Base-by-base conservation (phyloP, 1,140 invertebrate species). In the Drosophila chauvacae region DNA sequence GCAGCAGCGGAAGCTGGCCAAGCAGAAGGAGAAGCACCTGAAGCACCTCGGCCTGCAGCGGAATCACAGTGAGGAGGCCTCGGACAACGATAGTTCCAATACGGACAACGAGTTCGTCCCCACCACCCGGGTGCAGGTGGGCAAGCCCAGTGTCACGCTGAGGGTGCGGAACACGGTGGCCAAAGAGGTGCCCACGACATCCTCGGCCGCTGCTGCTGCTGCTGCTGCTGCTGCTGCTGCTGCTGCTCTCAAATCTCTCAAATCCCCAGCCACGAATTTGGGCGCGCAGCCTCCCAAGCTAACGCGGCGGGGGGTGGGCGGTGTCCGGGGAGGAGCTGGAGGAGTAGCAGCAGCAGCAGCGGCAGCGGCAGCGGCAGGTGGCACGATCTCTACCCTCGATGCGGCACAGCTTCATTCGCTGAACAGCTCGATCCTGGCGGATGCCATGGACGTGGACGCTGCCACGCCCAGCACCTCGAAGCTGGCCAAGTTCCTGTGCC, bases 11-110 rank as follows among this genome's bases (percentile, higher is more conserved):
- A 92, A 86, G 65, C 72, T 92, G 80, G 93, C 93, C 58, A 94
- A 93, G 48, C 93, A 93, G 77, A 94, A 95, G 72, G 92, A 94
- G 53, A 94, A 94, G 58, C 94, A 94, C 77, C 80, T 95, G 16
- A 93, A 94, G 86, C 93, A 94, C 53, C 71, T 95, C 20, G 94
- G 94, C 0, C 81, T 95, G 28, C 64, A 76, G 33, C 74, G 90
- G 18, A 92, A 82, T 7, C 81, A 75, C 41, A 92, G 81, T 44
- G 81, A 86, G 26, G 88, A 93, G 62, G 77, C 84, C 18, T 81
- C 78, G 20, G 91, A 91, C 55, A 80, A 81, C 48, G 91, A 86
- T 1, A 91, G 80, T 39, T 91, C 80, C 60, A 83, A 87, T 13
- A 91, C 81, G 16, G 92, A 93, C 61, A 91, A 92, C 58, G 92